A percentile compares a stretch with the other conserved stretches of the same genome.
These are phyloP conservation scores for Euzophera pinguis DNA, from an alignment of 2,888 invertebrate species.

Conservation along the genomic window DNA sequence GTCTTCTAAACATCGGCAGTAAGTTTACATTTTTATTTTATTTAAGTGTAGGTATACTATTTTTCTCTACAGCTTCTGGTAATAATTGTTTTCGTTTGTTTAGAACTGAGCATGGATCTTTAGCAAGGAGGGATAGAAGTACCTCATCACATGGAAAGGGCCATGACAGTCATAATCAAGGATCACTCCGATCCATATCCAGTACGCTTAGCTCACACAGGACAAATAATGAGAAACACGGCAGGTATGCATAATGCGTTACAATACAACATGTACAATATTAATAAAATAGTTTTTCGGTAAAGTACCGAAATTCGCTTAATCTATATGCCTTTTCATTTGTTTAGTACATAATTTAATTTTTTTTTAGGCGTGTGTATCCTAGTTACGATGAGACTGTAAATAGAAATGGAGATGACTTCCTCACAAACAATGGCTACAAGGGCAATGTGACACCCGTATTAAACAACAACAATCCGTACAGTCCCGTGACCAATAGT, in stretches of 20 bases:
- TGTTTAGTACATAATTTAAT: too few species aligned
- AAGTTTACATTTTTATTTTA: conserved; percentile 28
- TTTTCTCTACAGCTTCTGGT: too few species aligned
- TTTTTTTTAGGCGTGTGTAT: conserved; percentile 50
- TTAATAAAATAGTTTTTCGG: too few species aligned
- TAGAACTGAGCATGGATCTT: conserved; percentile 66
- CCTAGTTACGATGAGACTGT: conserved; percentile 65
- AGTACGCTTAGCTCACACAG: conserved; percentile 80
- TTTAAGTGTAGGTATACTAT: too few species aligned
- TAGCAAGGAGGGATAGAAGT: conserved; percentile 65
- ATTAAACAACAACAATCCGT: conserved; percentile 69
- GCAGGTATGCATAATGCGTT: conserved; percentile 52
- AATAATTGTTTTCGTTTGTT: conserved; percentile 14
- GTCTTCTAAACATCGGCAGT: conserved; percentile 68
- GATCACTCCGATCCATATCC: conserved; percentile 80
- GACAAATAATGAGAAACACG: conserved; percentile 73
- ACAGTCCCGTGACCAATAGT: conserved; percentile 73
- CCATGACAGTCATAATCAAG: conserved; percentile 64
- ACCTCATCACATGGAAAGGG: conserved; percentile 54
- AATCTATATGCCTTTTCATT: too few species aligned
- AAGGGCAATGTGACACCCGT: conserved; percentile 59
- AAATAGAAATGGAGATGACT: conserved; percentile 56
- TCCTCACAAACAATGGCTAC: conserved; percentile 69
- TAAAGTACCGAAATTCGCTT: too few species aligned
- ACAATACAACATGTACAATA: conserved; percentile 13